These are phyloP conservation scores for Epiblema foenella DNA, from an alignment of 2,888 invertebrate species.

Conservation along the genomic window DNA sequence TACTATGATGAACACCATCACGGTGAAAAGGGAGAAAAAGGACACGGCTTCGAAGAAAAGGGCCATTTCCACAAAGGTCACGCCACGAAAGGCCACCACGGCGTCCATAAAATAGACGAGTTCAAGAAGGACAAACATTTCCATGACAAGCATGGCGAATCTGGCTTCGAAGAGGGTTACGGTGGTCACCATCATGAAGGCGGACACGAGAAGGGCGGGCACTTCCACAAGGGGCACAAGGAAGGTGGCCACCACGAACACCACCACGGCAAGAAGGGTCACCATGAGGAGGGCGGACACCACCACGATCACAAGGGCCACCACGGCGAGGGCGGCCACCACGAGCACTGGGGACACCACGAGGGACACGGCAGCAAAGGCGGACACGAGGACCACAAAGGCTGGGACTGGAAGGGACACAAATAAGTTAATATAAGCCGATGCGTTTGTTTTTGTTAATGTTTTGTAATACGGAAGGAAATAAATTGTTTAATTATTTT, in stretches of 20 bases:
- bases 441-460: slow-evolving; percentile 68
- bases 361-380: slow-evolving; percentile 90
- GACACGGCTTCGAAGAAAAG: slow-evolving; percentile 79
- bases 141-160: slow-evolving; percentile 93
- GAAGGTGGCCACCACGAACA: slow-evolving; percentile 90
- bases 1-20: slow-evolving; percentile 87
- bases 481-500: slow-evolving; percentile 48
- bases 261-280: slow-evolving; percentile 91
- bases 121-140: slow-evolving; percentile 94
- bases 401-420: slow-evolving; percentile 88
- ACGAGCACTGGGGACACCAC: slow-evolving; percentile 89
- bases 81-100: slow-evolving; percentile 93
- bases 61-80: slow-evolving; percentile 93
- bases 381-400: slow-evolving; percentile 90
- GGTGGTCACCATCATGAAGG: slow-evolving; percentile 91
- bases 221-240: slow-evolving; percentile 91
- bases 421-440: slow-evolving; percentile 53
- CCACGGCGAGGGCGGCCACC: slow-evolving; percentile 89
- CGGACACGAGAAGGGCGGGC: slow-evolving; percentile 91
- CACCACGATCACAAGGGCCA: slow-evolving; percentile 91
- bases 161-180: slow-evolving; percentile 91
- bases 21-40: slow-evolving; percentile 87
- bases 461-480: slow-evolving; percentile 67
- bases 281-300: slow-evolving; percentile 91
- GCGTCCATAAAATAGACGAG: slow-evolving; percentile 93